phyloP scores from a whole-genome alignment of 2,797 vertebrate genomes.

The Sparus aurata region DNA sequence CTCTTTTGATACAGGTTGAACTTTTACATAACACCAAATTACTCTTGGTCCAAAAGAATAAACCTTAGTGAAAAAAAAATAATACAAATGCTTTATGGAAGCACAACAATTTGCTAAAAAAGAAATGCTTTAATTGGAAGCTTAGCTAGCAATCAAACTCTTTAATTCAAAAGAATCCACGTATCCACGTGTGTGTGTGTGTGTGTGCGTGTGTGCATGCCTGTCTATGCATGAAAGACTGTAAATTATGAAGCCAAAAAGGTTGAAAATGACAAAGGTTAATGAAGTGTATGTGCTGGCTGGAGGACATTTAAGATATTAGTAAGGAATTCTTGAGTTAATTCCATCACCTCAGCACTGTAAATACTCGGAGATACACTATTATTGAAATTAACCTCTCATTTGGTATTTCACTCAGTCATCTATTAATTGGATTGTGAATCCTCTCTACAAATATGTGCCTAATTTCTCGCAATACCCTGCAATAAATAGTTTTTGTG shows the following conservation, averaged over 20 bases:
- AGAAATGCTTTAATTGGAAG: background rate
- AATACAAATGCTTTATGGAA: background rate
- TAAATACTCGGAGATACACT: constrained; percentile 69
- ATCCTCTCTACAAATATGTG: constrained; percentile 63
- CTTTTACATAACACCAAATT: background rate
- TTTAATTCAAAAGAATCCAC: constrained; percentile 31
- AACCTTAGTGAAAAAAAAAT: background rate
- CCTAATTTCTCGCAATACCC: constrained; percentile 48
- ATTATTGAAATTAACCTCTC: constrained; percentile 78
- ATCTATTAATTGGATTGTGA: constrained; percentile 73
- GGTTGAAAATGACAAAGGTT: constrained; percentile 84
- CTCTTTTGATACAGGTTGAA: background rate
- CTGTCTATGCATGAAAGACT: constrained; percentile 5
- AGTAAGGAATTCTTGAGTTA: constrained; percentile 69
- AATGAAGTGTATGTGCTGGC: constrained; percentile 76
- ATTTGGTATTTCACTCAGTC: constrained; percentile 66
- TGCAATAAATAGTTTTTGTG: constrained; percentile 52
- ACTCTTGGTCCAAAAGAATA: background rate
- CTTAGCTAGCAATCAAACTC: constrained; percentile 21
- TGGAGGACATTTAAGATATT: constrained; percentile 65
- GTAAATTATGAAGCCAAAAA: constrained; percentile 73
- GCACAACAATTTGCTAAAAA: background rate
- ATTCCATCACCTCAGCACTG: constrained; percentile 28
- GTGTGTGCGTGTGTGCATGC: constrained; percentile 12
- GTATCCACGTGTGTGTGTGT: constrained; percentile 15